Conservation (phyloP, 30 jellyfish, hydroid and myxozoan species). For the Cassiopea xamachana region DNA sequence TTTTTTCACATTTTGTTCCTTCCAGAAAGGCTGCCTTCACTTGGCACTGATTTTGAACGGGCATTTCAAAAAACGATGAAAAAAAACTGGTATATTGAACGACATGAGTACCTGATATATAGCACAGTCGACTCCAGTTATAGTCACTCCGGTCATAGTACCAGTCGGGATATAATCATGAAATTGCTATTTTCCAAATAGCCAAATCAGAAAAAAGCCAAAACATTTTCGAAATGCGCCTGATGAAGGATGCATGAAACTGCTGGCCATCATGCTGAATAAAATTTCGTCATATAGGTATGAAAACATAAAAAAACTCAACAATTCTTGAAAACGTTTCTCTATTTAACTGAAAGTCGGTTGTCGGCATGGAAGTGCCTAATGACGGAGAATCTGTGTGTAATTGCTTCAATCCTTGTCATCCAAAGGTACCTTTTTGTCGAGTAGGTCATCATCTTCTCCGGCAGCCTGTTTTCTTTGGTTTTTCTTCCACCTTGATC, state of each 20-base stretch:
- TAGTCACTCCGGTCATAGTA: too few relatives aligned
- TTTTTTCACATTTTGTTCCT: too few relatives aligned
- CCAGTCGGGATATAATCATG: too few relatives aligned
- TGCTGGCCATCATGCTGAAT: background rate
- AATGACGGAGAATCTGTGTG: background rate
- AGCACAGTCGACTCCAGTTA: too few relatives aligned
- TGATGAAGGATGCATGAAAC: background rate
- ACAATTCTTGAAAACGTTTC: background rate
- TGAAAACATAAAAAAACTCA: background rate
- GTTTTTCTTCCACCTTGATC: conserved; percentile 35
- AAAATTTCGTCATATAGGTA: background rate
- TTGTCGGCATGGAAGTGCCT: background rate
- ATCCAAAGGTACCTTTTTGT: conserved; percentile 33
- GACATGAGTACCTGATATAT: too few relatives aligned
- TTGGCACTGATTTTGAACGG: too few relatives aligned
- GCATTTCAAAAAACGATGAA: too few relatives aligned
- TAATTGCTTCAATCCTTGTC: conserved; percentile 10
- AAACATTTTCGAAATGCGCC: too few relatives aligned
- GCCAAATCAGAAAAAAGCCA: too few relatives aligned
- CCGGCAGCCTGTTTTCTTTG: conserved; percentile 26
- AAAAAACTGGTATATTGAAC: too few relatives aligned
- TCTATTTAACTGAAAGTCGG: background rate
- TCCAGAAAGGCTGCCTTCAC: too few relatives aligned
- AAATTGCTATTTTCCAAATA: too few relatives aligned
- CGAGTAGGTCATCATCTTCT: conserved; percentile 46